Evolutionary conservation across 2,888 invertebrate species (phyloP).

Genomic region (Xylophagus ater): DNA sequence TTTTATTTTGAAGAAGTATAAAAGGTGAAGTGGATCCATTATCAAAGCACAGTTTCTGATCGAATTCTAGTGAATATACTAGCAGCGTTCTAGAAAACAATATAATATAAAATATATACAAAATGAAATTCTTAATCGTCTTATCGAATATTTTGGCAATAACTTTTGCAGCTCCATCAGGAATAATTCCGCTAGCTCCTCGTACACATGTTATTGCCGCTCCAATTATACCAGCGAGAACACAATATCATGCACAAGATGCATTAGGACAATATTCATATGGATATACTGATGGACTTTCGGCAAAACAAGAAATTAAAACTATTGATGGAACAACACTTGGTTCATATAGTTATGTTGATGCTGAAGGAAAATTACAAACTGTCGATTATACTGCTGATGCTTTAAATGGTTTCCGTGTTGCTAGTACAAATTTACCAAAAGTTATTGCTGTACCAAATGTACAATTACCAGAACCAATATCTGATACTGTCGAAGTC

Average conservation of each 20-base stretch:
- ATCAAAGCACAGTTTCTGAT: too few species aligned
- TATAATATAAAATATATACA: too few species aligned
- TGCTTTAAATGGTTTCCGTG: slow-evolving; percentile 42
- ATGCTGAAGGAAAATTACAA: slow-evolving; percentile 43
- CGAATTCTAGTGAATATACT: too few species aligned
- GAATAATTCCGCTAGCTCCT: neutral
- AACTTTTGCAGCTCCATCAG: slow-evolving; percentile 19
- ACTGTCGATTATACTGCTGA: slow-evolving; percentile 43
- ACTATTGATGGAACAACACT: slow-evolving; percentile 43
- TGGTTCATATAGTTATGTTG: slow-evolving; percentile 45
- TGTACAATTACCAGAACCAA: slow-evolving; percentile 20
- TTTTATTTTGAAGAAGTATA: too few species aligned
- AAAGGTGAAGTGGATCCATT: too few species aligned
- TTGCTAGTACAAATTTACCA: slow-evolving; percentile 45
- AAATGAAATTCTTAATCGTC: slow-evolving; percentile 30
- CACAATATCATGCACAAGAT: slow-evolving; percentile 45
- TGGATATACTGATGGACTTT: slow-evolving; percentile 43
- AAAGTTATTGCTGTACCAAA: slow-evolving; percentile 12
- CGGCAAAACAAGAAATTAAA: slow-evolving; percentile 43
- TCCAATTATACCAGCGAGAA: slow-evolving; percentile 21
- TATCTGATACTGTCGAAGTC: slow-evolving; percentile 26
- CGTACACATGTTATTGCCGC: slow-evolving; percentile 4
- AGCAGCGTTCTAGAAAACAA: too few species aligned
- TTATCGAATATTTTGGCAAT: slow-evolving; percentile 24
- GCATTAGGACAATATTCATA: slow-evolving; percentile 45